Conservation (phyloP, 2,113 vertebrate species). For the Procavia capensis region DNA sequence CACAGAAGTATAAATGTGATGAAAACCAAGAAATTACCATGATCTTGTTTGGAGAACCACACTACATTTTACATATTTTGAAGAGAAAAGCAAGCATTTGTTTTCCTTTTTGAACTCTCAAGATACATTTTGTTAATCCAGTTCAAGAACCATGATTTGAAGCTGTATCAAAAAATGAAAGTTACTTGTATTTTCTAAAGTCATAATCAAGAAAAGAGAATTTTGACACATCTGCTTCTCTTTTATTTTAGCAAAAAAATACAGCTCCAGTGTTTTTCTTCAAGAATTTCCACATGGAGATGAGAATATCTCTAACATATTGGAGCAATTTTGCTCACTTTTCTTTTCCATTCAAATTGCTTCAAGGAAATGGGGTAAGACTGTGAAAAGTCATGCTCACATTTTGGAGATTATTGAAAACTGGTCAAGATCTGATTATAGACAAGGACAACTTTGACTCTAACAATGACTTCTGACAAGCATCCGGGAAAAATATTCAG, state of each 20-base stretch:
- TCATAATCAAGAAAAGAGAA: constrained; percentile 24
- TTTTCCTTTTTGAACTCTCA: not conserved
- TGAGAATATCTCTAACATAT: constrained; percentile 58
- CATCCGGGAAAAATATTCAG: constrained; percentile 63
- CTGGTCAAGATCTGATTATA: constrained; percentile 17
- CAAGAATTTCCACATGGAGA: constrained; percentile 57
- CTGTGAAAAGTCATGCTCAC: not conserved
- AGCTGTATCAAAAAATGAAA: not conserved
- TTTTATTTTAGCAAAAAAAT: not conserved
- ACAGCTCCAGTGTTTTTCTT: constrained; percentile 25
- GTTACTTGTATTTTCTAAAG: constrained; percentile 31
- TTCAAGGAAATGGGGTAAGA: constrained; percentile 55
- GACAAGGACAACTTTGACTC: constrained; percentile 40
- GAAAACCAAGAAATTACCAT: constrained; percentile 23
- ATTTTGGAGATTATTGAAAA: constrained; percentile 20
- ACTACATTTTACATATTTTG: not conserved
- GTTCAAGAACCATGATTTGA: constrained; percentile 1
- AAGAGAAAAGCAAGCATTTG: not conserved
- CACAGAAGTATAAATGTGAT: not conserved
- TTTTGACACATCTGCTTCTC: not conserved
- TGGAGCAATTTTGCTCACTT: constrained; percentile 68
- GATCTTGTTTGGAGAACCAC: constrained; percentile 34
- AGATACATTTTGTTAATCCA: not conserved
- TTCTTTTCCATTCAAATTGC: constrained; percentile 50
- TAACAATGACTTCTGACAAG: not conserved